Evolutionary conservation across 1,140 invertebrate genomes (phyloP).

Genomic region (Eufriesea mexicana): DNA sequence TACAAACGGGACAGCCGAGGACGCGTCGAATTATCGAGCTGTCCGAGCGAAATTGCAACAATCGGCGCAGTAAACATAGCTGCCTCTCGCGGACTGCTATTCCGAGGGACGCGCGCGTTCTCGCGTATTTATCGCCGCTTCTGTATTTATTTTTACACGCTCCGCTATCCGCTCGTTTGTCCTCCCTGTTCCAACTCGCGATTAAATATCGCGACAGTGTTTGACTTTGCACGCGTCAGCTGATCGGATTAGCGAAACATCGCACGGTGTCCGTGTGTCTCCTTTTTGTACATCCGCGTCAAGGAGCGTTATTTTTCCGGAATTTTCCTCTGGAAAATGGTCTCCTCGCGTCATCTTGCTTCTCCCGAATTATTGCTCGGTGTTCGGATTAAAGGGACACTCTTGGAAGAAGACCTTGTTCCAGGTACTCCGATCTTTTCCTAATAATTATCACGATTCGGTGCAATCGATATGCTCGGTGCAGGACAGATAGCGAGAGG

Average conservation of each 20-base stretch:
- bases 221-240: conserved; percentile 17
- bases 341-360: no score
- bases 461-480: neutral
- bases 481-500: neutral
- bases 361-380: no score
- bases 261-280: neutral
- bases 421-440: no score
- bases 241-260: neutral
- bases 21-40: conserved; percentile 12
- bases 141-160: conserved; percentile 25
- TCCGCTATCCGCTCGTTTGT: neutral
- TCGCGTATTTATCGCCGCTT: neutral
- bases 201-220: conserved; percentile 21
- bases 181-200: neutral
- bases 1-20: conserved; percentile 7
- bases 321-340: no score
- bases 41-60: conserved; percentile 25
- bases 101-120: neutral
- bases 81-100: neutral
- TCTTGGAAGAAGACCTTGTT: no score
- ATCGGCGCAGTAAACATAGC: conserved; percentile 16
- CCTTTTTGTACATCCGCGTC: neutral
- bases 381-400: neutral
- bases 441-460: conserved; percentile 27
- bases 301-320: no score